Evolutionary conservation across 2,113 vertebrate genomes (phyloP), one percentile per base, ranked within the genome.

Genomic region (Lucifuga dentata): DNA sequence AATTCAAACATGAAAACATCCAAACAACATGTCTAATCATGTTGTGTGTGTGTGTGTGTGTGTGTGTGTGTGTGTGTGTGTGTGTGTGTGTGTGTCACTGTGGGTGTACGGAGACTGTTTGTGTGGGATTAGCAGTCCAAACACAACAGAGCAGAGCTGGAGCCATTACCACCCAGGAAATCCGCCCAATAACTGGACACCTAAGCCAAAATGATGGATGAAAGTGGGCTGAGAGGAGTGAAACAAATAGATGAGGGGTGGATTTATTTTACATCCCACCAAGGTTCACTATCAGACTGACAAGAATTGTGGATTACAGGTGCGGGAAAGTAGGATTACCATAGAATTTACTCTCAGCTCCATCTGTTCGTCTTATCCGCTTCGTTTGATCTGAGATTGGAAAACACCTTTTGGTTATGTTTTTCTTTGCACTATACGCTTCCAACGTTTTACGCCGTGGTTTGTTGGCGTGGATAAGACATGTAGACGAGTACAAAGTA

Each of bases 1-100:
- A 43, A 26, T 68, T 66, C 36, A 50, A 83, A 57, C 32, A 13
- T 29, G 52, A 39, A 48, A 61, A 69, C 24, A 19, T 15, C 35
- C 24, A 10, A 2, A 5, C 45, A 20, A 44, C 33, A 73, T 64
- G 43, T 52, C 32, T 58, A 16, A 74, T 63, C 23, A 26, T 16
- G 53, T 68, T 46, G 46, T 38, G n/a, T n/a, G n/a, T n/a, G n/a
- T n/a, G n/a, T n/a, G n/a, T n/a, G n/a, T n/a, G n/a, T n/a, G n/a
- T n/a, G n/a, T n/a, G n/a, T n/a, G n/a, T n/a, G n/a, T n/a, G n/a
- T n/a, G n/a, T n/a, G n/a, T n/a, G n/a, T n/a, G n/a, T n/a, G n/a
- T n/a, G n/a, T n/a, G n/a, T n/a, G n/a, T n/a, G n/a, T n/a, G n/a
- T n/a, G n/a, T n/a, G n/a, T n/a, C n/a, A n/a, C n/a, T 29, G 26